phyloP scores from a whole-genome alignment of 2,113 vertebrate species.

The Perccottus glenii region DNA sequence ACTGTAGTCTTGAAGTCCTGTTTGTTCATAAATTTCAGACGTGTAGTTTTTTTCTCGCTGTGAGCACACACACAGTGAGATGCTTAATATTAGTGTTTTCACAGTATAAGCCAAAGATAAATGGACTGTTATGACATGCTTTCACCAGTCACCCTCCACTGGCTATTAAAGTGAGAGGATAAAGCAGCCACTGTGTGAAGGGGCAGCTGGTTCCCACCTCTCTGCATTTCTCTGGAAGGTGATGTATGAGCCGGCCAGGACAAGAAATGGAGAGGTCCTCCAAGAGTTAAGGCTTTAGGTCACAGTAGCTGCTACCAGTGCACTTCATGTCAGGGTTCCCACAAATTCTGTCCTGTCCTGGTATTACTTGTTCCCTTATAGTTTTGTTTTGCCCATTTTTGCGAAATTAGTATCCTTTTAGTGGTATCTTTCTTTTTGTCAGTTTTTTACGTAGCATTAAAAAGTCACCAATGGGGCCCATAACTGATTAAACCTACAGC shows the following conservation, averaged over 20 bases:
- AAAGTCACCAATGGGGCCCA: no score
- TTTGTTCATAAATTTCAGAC: neutral
- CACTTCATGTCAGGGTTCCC: conserved; percentile 15
- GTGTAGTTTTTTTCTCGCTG: neutral
- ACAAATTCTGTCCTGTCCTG: no score
- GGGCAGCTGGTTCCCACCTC: conserved; percentile 56
- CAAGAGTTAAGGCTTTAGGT: conserved; percentile 55
- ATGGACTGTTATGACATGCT: conserved; percentile 34
- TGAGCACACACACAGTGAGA: conserved; percentile 8
- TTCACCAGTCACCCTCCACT: conserved; percentile 47
- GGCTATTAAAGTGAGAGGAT: conserved; percentile 40
- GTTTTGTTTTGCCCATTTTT: neutral
- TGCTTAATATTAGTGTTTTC: conserved; percentile 39
- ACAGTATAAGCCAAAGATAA: conserved; percentile 25
- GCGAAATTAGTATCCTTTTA: no score
- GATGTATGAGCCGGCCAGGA: conserved; percentile 58
- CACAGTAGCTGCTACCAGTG: conserved; percentile 50
- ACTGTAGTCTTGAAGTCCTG: neutral
- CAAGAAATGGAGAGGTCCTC: conserved; percentile 48
- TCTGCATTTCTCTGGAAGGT: conserved; percentile 43
- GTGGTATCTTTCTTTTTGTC: no score
- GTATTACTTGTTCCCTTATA: no score
- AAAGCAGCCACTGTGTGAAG: conserved; percentile 48
- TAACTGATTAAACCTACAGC: no score
- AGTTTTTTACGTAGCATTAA: no score